Evolutionary conservation across 2,888 invertebrate genomes (phyloP), one percentile per base, ranked within the genome.

Genomic region (Trypoxylon attenuatum): DNA sequence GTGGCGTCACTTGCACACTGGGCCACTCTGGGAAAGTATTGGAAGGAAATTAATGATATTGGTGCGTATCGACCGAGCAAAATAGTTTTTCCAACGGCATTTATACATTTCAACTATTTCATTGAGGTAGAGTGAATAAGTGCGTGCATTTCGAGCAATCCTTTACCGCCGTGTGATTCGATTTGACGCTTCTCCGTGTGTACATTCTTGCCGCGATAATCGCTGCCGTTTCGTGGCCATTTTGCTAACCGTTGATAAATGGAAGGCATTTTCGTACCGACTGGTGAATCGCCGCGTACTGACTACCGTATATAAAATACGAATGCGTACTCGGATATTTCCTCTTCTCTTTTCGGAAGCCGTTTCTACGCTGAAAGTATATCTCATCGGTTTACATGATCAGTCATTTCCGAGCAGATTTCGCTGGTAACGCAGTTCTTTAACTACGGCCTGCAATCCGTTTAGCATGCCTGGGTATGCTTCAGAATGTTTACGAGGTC

Each of bases 161-260:
- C n/a, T 4, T 18, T 13, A 15, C 5, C n/a, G 8, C 3, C 5
- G 27, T 21, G 10, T 13, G 23, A 47, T n/a, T 39, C 33, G 22
- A 16, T 54, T 45, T 52, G 22, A 41, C 16, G 33, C 41, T 15
- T 16, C n/a, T 41, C 59, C 42, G 21, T 33, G 43, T 58, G 55
- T 49, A 60, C 38, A 42, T 63, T 71, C 52, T 33, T 27, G 42
- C 52, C 33, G 38, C 33, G 53, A 64, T 64, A 58, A 65, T 70
- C 63, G 22, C 50, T 66, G 51, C 57, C 54, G 52, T 56, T 61
- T 27, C 76, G 83, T 82, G 79, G 87, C 87, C 87, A 87, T 87
- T 84, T 87, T 87, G 86, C 85, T 86, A 69, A 85, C 87, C 86
- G 87, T 87, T 87, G 87, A 87, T 87, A 87, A 87, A 85, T 85